Conservation (phyloP, 1,140 invertebrate species). For the Phthorimaea operculella region DNA sequence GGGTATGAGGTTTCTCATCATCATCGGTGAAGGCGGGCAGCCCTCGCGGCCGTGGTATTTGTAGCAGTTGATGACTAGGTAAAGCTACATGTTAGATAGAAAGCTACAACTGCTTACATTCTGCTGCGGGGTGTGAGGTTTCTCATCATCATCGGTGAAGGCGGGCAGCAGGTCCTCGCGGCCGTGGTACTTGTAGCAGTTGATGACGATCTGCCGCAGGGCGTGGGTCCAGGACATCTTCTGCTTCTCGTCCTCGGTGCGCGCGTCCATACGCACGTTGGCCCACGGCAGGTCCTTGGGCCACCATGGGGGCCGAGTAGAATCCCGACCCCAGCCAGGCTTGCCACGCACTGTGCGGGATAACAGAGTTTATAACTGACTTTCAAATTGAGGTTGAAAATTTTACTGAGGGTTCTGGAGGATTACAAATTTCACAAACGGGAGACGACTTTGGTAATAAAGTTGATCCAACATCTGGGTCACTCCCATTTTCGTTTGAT, state of each 20-base stretch:
- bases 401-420: too few relatives aligned
- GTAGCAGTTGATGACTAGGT: conserved; percentile 6
- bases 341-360: conserved; percentile 82
- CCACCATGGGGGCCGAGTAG: conserved; percentile 97
- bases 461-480: too few relatives aligned
- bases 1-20: conserved; percentile 72
- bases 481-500: too few relatives aligned
- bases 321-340: conserved; percentile 96
- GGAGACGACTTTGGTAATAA: too few relatives aligned
- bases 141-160: conserved; percentile 91
- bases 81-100: too few relatives aligned
- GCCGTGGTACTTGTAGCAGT: conserved; percentile 99
- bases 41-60: conserved; percentile 78
- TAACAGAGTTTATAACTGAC: not conserved
- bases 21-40: conserved; percentile 94
- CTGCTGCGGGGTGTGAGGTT: too few relatives aligned
- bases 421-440: too few relatives aligned
- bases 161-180: conserved; percentile 95
- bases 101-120: too few relatives aligned
- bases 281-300: conserved; percentile 97
- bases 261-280: conserved; percentile 96
- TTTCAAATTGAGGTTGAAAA: too few relatives aligned
- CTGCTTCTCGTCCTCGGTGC: conserved; percentile 96
- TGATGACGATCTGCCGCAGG: conserved; percentile 96
- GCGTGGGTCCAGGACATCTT: conserved; percentile 99